Evolutionary conservation across 2,113 vertebrate species (phyloP).

Genomic region (Scytalopus superciliaris): DNA sequence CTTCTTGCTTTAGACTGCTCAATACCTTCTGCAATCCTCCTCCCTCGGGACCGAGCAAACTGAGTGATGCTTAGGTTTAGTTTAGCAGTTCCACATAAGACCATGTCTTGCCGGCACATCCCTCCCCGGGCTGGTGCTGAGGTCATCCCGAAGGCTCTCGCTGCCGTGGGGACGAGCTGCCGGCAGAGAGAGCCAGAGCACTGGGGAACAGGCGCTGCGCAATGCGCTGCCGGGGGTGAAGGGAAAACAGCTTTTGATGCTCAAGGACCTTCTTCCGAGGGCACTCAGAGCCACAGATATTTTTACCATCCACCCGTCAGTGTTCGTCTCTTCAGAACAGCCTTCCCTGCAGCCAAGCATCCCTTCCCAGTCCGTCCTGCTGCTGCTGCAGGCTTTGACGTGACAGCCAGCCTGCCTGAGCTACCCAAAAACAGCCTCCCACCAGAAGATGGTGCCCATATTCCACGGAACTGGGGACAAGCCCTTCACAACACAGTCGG

Average conservation of each 20-base stretch:
- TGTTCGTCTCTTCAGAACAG: background rate
- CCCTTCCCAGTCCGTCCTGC: background rate
- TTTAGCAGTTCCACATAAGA: rapidly evolving
- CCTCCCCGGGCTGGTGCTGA: background rate
- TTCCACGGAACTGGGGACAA: background rate
- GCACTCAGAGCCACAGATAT: background rate
- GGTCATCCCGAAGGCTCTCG: background rate
- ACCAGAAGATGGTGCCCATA: slow-evolving; percentile 33
- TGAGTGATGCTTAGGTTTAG: rapidly evolving
- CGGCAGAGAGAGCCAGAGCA: slow-evolving; percentile 45
- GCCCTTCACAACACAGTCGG: rapidly evolving
- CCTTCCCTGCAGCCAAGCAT: background rate
- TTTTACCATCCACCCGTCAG: background rate
- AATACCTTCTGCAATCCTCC: background rate
- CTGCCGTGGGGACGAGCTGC: background rate
- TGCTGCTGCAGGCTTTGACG: rapidly evolving
- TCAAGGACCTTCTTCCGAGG: background rate
- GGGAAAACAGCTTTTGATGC: background rate
- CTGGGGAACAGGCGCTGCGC: rapidly evolving
- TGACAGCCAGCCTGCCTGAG: rapidly evolving
- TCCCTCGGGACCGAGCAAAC: background rate
- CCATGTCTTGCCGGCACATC: rapidly evolving
- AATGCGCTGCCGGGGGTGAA: background rate
- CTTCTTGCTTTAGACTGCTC: background rate
- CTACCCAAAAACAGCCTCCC: background rate